A percentile compares a stretch with the other conserved stretches of the same genome.
Evolutionary conservation across 2,113 vertebrate species (phyloP).

Genomic region (Pseudopodoces humilis): DNA sequence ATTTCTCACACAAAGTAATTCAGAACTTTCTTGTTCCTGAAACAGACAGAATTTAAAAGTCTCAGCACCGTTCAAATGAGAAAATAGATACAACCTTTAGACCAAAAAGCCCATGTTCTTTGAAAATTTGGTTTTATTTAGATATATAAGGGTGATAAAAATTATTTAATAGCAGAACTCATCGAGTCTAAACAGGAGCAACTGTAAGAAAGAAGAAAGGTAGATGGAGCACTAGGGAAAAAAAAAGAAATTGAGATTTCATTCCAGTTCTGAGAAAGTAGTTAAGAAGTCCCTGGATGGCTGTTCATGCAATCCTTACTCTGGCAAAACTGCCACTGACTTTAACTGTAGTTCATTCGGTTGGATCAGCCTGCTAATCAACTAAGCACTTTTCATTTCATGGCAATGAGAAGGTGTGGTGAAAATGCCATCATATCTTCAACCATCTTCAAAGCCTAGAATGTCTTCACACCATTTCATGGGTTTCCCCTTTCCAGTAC

Average conservation of each 20-base stretch:
- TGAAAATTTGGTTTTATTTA: background rate
- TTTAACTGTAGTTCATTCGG: slow-evolving; percentile 8
- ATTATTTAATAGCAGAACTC: background rate
- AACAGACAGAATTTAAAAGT: background rate
- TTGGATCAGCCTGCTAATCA: slow-evolving; percentile 58
- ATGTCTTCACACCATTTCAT: slow-evolving; percentile 74
- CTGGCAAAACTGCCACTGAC: slow-evolving; percentile 19
- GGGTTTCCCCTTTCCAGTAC: slow-evolving; percentile 68
- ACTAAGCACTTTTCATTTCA: slow-evolving; percentile 60
- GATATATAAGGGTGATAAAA: background rate
- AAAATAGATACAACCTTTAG: background rate
- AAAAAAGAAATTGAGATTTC: background rate
- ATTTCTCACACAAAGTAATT: background rate
- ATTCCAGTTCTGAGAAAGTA: background rate
- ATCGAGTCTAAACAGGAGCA: background rate
- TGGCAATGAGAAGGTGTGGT: slow-evolving; percentile 55
- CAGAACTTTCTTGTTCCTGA: background rate
- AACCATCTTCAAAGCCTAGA: slow-evolving; percentile 71
- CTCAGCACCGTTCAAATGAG: background rate
- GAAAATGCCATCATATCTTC: slow-evolving; percentile 59
- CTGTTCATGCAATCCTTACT: background rate
- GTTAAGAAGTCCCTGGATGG: slow-evolving; percentile 7
- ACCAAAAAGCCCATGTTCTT: background rate
- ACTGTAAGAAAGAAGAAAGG: background rate
- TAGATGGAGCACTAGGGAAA: background rate